Evolutionary conservation across 2,113 vertebrate genomes (phyloP).

Genomic region (Dunckerocampus dactyliophorus): DNA sequence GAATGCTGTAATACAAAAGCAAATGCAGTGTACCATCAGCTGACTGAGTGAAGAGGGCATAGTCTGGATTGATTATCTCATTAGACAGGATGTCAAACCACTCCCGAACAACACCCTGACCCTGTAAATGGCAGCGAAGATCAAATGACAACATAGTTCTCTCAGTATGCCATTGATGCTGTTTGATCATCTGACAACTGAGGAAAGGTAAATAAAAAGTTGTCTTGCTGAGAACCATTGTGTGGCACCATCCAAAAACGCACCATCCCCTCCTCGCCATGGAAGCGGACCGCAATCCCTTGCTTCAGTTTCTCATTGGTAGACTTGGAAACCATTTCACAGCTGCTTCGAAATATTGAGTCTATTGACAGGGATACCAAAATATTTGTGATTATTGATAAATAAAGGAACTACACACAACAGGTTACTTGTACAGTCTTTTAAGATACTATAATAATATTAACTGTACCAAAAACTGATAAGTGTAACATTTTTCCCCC

Average conservation of each 20-base stretch:
- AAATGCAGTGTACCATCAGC: constrained; percentile 81
- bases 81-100: constrained; percentile 98
- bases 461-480: not conserved
- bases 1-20: not conserved
- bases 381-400: not conserved
- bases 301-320: constrained; percentile 96
- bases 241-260: constrained; percentile 43
- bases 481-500: not conserved
- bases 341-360: constrained; percentile 98
- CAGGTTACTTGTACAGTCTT: not conserved
- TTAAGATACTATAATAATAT: not conserved
- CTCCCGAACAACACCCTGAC: constrained; percentile 95
- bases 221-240: not conserved
- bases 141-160: not conserved
- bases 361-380: constrained; percentile 65
- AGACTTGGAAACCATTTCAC: constrained; percentile 96
- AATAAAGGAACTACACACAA: not conserved
- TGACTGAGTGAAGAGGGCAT: constrained; percentile 95
- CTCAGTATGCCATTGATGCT: not conserved
- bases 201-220: not conserved
- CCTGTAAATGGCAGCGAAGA: constrained; percentile 67
- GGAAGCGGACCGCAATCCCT: constrained; percentile 95
- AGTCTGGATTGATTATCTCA: constrained; percentile 98
- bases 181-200: not conserved
- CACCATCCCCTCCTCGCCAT: constrained; percentile 98